Evolutionary conservation across 2,797 vertebrate genomes (phyloP), one percentile per base, ranked within the genome.

Genomic region (Girardinus metallicus): DNA sequence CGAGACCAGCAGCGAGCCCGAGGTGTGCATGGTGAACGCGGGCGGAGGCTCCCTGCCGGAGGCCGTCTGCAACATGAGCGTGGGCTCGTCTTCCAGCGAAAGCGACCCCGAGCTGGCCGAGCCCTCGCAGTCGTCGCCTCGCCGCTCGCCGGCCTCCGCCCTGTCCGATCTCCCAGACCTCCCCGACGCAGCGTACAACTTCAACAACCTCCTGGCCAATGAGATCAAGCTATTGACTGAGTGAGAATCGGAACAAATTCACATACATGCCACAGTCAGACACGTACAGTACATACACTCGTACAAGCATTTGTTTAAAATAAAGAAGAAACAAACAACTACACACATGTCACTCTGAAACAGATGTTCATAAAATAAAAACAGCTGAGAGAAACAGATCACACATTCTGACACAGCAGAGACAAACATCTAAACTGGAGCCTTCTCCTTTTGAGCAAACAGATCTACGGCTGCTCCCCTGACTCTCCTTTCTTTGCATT

Each of bases 201-300:
- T 97, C 94, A 97, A 97, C 94, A 96, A 94, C 82, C 95, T 97
- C 86, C 96, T 97, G 74, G 96, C 95, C 92, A 97, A 96, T n/a
- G 96, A 96, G 92, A 97, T 97, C 88, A 96, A 96, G 93, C 93
- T 97, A 93, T 97, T 96, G 96, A 97, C 95, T 97, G 96, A 98
- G 96, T 97, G 96, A 96, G 95, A 95, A 91, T 80, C 78, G 79
- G 79, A 83, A 76, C 85, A 68, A 85, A 90, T 80, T 66, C 84
- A 70, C 88, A 83, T 85, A 77, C 73, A 79, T 79, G 86, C 77
- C 31, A 85, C 78, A 86, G 29, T 83, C 57, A 66, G 72, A 77
- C 73, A 66, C 77, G 75, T 23, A 86, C 79, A 80, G 76, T 29
- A 86, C 79, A 83, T 72, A 85, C 74, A 76, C 51, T 66, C 73